Percentiles rank a stretch among this genome's conserved stretches.
phyloP scores from a whole-genome alignment of 2,888 invertebrate species.

The Diaprepes abbreviatus region DNA sequence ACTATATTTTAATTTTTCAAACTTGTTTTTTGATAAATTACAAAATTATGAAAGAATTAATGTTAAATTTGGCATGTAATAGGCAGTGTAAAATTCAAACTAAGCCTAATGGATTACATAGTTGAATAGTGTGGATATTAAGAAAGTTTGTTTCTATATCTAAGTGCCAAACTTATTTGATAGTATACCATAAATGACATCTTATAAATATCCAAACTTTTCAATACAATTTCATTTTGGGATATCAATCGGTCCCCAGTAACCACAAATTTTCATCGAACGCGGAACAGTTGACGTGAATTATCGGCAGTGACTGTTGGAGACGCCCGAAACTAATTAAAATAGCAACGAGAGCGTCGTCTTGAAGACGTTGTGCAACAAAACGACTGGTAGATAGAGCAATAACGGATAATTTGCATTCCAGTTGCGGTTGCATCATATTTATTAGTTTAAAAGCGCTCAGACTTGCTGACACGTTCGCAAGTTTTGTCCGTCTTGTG shows the following conservation, averaged over 20 bases:
- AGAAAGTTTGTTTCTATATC: too few relatives aligned
- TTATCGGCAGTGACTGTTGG: constrained; percentile 16
- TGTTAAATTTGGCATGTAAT: too few relatives aligned
- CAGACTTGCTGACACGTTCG: constrained; percentile 18
- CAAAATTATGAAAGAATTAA: too few relatives aligned
- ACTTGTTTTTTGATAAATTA: too few relatives aligned
- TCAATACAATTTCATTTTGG: neutral
- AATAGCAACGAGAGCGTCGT: constrained; percentile 25
- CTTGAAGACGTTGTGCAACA: constrained; percentile 24
- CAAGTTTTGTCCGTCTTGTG: constrained; percentile 10
- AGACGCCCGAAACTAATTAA: constrained; percentile 23
- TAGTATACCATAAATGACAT: too few relatives aligned
- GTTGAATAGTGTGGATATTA: too few relatives aligned
- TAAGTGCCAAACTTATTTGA: too few relatives aligned
- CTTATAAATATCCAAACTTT: too few relatives aligned
- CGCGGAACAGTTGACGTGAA: constrained; percentile 30
- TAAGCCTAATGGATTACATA: too few relatives aligned
- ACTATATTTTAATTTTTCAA: too few relatives aligned
- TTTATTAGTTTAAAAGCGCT: constrained; percentile 24
- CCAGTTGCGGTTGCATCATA: constrained; percentile 21
- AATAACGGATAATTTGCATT: constrained; percentile 34
- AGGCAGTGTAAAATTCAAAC: too few relatives aligned
- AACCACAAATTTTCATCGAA: constrained; percentile 3
- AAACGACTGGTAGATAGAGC: constrained; percentile 16
- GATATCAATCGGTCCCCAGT: neutral